Base-by-base conservation (phyloP, 2,113 vertebrate genomes). In the Prietella phreatophila region DNA sequence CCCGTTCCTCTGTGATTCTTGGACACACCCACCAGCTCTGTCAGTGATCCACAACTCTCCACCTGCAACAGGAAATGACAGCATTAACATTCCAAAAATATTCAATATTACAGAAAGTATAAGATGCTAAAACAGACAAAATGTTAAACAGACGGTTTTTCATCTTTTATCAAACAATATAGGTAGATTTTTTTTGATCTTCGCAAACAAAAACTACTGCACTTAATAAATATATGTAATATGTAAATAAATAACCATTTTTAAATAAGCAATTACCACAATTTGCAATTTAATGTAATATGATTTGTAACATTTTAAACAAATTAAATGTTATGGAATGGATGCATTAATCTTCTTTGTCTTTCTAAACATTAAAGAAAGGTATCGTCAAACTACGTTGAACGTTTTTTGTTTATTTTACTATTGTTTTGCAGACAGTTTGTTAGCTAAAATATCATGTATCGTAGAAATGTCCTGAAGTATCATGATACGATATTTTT, bases 41-140 rank as follows among this genome's bases (percentile, higher is more conserved):
- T 96, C 90, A 96, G 91, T 15, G 94, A 92, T 78, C 95, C 95
- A 5, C 94, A 95, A 94, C 94, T 96, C 83, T 97, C 96, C 69
- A 95, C 96, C 97, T 98, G 93, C 89, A 81, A 60, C 73, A 85
- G 30, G 56, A 79, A 89, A 87, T 55, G 17, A 78, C 75, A 76
- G 20, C 14, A 33, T 83, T 60, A 90, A 55, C 15, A 47, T 47
- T 55, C 58, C 19, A 42, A 61, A 83, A 22, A 17, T 33, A 67
- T 80, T 67, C 22, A 10, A 39, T 8, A 3, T 15, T 61, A 22
- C 22, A 60, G 0, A 39, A 39, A 71, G 5, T 65, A 15, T 5
- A 30, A 30, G 63, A 30, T 0, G 63, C 4, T 67, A 30, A 67
- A 30, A 2, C 30, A 67, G 30, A 27, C 30, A 67, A 67, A 27